Evolutionary conservation across 2,888 invertebrate genomes (phyloP), one percentile per base, ranked within the genome.

Genomic region (Tineola bisselliella): DNA sequence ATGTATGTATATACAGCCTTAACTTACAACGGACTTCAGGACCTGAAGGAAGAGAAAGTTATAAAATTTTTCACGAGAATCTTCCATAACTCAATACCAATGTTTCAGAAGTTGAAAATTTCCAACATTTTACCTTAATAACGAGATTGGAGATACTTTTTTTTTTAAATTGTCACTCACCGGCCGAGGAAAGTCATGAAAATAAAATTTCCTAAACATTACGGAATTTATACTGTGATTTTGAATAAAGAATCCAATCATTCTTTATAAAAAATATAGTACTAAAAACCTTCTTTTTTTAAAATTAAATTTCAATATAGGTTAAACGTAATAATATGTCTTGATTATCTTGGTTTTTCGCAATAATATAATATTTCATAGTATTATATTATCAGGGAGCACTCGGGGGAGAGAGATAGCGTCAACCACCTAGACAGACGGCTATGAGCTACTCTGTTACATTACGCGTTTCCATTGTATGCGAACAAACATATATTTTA

Each of bases 31-130:
- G 48, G 15, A 48, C 48, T 48, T 17, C 15, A 17, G 17, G 48
- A 15, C 17, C 17, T 17, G 48, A 17, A 48, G 17, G 17, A 48
- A 15, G 48, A 48, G 17, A 48, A 48, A 48, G 48, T 48, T 48
- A 48, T 17, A n/a, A 48, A 48, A 19, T 25, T 54, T 54, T 54
- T 54, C 25, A 25, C 8, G 25, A 54, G 17, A 48, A 54, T 19
- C 54, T 19, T 54, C 25, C 25, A 54, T 54, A 54, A 54, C 54
- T 18, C 54, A 54, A 54, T 54, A 19, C 54, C 54, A 54, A 54
- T 48, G 54, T 54, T 54, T 54, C 25, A 25, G 19, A 54, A 54
- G 54, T 54, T 54, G 6, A 54, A 25, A 54, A 25, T 54, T 54
- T 54, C 19, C 13, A 48, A 48, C 54, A 54, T 19, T 19, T 54